Percentiles rank a stretch among this genome's conserved stretches.
Conservation (phyloP, 2,888 invertebrate genomes). For the Aquatica leii region DNA sequence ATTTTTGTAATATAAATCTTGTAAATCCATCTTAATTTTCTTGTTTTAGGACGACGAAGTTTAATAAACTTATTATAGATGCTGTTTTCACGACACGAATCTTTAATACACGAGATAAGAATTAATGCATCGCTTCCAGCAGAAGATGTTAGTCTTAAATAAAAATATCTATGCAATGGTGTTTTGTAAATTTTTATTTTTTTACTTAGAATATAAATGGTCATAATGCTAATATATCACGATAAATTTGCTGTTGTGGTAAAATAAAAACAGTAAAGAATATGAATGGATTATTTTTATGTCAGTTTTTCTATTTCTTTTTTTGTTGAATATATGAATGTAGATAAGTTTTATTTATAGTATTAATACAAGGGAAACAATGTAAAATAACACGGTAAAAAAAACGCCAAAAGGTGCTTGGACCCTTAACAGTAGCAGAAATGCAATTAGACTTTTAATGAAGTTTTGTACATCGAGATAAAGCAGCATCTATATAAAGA, state of each 20-base stretch:
- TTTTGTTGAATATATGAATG: conserved; percentile 14
- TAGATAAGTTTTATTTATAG: conserved; percentile 14
- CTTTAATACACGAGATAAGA: conserved; percentile 2
- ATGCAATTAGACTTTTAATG: conserved; percentile 32
- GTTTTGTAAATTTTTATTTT: too few relatives aligned
- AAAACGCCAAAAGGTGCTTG: conserved; percentile 5
- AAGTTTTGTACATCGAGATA: conserved; percentile 27
- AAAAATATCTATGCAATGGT: not conserved
- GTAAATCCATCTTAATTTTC: not conserved
- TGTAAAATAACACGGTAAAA: conserved; percentile 11
- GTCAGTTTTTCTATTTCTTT: conserved; percentile 9
- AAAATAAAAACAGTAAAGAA: conserved; percentile 10
- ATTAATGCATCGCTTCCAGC: not conserved
- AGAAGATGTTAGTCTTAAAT: not conserved
- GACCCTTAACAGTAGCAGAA: conserved; percentile 19
- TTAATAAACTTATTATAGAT: conserved; percentile 13
- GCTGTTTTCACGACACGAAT: too few relatives aligned
- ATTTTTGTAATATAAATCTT: not conserved
- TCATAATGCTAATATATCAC: conserved; percentile 7
- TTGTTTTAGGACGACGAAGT: conserved; percentile 1
- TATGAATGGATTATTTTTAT: conserved; percentile 14
- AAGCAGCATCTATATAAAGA: conserved; percentile 24
- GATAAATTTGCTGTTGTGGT: conserved; percentile 10
- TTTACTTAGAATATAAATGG: not conserved
- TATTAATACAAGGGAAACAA: conserved; percentile 2